Evolutionary conservation across 2,113 vertebrate species (phyloP).

Genomic region (Pampusana beccarii): DNA sequence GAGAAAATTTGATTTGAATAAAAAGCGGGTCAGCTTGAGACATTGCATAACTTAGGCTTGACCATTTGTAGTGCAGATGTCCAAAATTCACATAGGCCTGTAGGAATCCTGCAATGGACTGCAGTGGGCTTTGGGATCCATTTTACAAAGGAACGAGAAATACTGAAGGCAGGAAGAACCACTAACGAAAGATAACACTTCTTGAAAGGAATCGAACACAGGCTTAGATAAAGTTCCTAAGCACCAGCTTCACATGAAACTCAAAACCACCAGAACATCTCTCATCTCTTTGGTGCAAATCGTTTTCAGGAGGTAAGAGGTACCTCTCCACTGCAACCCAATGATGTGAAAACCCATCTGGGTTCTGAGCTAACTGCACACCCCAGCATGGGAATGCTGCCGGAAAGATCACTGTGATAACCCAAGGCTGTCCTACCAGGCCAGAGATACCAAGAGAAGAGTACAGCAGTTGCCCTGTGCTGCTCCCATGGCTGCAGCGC

Average conservation of each 20-base stretch:
- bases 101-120: not conserved
- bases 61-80: not conserved
- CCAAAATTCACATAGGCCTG: not conserved
- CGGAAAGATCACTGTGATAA: not conserved
- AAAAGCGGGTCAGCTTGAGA: not conserved
- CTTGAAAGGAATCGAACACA: not conserved
- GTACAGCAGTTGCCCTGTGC: not conserved
- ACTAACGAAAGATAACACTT: not conserved
- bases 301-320: not conserved
- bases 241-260: not conserved
- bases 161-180: not conserved
- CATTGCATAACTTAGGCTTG: not conserved
- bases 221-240: not conserved
- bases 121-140: not conserved
- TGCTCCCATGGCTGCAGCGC: not conserved
- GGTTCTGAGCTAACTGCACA: not conserved
- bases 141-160: not conserved
- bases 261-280: not conserved
- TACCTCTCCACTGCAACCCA: not conserved
- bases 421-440: not conserved
- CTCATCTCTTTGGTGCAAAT: not conserved
- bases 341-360: not conserved
- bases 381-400: rapidly evolving
- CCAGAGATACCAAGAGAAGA: not conserved
- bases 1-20: not conserved